Base-by-base conservation (phyloP, 30 jellyfish, hydroid and myxozoan genomes). In the Turritopsis dohrnii region DNA sequence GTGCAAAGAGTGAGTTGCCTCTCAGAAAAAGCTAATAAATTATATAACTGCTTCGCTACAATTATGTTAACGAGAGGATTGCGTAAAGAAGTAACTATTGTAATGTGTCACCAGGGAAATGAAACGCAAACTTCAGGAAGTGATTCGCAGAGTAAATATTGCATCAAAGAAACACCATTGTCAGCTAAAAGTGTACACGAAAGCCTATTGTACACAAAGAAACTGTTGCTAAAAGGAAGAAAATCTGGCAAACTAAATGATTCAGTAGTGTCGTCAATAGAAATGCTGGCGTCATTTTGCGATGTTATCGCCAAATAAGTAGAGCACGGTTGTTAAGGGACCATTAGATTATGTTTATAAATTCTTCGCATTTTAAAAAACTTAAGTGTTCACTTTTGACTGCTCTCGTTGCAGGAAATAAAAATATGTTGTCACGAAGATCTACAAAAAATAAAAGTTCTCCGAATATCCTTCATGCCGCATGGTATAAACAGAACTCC, bases 401-500 rank as follows among this genome's bases (percentile, higher is more conserved):
- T 13, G 13, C 60, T 41, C 60, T 41, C 60, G 13, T 41, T 41
- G 60, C 60, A 41, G 60, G 60, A 41, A 41, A 41, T 41, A 41
- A 41, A 41, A 74, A 20, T 5, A 24, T 29, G 83, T 3, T 74
- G 65, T 74, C 83, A 21, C 52, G 60, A 24, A 28, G 83, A 74
- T 28, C 65, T 23, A 9, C 83, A 26, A 74, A 74, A 30, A 74
- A 29, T 23, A 74, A 74, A 74, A 52, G 83, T n/a, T 29, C 54
- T 16, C 83, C 83, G 9, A 74, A 74, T 29, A 26, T 74, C 17
- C 72, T 74, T 26, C 83, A 74, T 29, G 41, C 65, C 17, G 90
- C 85, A 31, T 90, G 80, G 88, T 21, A 23, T 29, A 60, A 79
- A 77, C 89, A 28, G 18, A n/a, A 22, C 80, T 79, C 65, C 19